These are phyloP conservation scores for Acanthosoma haemorrhoidale DNA, from an alignment of 2,888 invertebrate species.

Conservation along the genomic window DNA sequence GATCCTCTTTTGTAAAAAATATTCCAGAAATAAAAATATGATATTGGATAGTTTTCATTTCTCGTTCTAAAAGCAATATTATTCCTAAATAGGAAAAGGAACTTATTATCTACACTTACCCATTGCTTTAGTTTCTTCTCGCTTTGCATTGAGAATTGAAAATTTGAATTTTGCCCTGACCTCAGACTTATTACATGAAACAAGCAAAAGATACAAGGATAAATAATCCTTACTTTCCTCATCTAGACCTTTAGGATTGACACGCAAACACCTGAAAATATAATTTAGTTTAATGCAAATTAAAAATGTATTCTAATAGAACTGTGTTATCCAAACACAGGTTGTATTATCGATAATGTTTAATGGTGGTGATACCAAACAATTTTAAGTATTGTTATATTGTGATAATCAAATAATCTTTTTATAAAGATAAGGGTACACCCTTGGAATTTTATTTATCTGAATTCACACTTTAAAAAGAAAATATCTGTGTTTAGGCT, in stretches of 20 bases:
- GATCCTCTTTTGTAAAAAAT: no score
- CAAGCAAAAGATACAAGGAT: conserved; percentile 95
- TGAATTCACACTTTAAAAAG: no score
- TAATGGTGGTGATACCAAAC: no score
- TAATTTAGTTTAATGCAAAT: no score
- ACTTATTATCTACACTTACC: conserved; percentile 56
- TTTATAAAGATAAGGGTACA: no score
- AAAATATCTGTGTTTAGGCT: no score
- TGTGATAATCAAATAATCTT: no score
- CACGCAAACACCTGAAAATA: conserved; percentile 82
- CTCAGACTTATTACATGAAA: conserved; percentile 99
- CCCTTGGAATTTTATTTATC: no score
- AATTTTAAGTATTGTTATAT: no score
- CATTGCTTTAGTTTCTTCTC: conserved; percentile 99
- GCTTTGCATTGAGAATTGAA: conserved; percentile 98
- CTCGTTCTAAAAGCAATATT: background rate
- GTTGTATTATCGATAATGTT: no score
- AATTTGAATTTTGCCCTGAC: conserved; percentile 99
- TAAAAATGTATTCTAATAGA: no score
- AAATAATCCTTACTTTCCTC: conserved; percentile 99
- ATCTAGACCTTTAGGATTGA: conserved; percentile 98
- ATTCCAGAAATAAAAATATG: background rate
- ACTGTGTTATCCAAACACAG: no score
- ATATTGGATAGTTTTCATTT: background rate
- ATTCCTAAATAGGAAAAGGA: background rate